Base-by-base conservation (phyloP, 1,140 invertebrate genomes). In the Antheraea mylitta region DNA sequence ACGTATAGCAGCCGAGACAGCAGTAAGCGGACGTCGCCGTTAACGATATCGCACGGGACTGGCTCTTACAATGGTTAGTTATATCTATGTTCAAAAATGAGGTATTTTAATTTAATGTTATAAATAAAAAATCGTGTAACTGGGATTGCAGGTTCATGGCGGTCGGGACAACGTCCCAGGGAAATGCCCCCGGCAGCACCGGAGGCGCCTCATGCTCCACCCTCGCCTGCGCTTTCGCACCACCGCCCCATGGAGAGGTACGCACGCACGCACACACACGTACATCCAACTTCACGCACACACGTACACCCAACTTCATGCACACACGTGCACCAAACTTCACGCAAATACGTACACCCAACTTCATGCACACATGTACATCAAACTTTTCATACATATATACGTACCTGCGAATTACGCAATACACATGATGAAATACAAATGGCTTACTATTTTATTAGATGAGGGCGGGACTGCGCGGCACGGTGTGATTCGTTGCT, bases 161-260 rank as follows among this genome's bases (percentile, higher is more conserved):
- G 95, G 90, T 38, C 37, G 11, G 63, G 36, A 4, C 68, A 93
- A 64, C 91, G 94, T 71, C 93, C 94, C 7, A 88, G 94, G 73
- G 94, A 95, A 85, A 92, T 93, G 63, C 94, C 94, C 67, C 94
- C 94, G 0, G 93, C 94, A 66, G 88, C 94, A 18, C 93, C 94
- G 0, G 88, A 90, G 82, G 94, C 79, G 78, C 45, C 45, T 16
- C 45, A 53, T 16, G 45, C 45, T n/a, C 94, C 59, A 92, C 94
- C 79, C 80, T 93, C 80, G 79, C 93, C 75, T 87, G 93, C 83
- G 78, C 89, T 60, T 72, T 72, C 75, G 11, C 78, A 81, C 63
- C 76, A 82, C 63, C 74, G 77, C 11, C 70, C 94, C 90, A 91
- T 86, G 93, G 94, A 90, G 89, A 93, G 94, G 94, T 94, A 73